Evolutionary conservation across 2,113 vertebrate species (phyloP).

Genomic region (Notarius quadriscutis): DNA sequence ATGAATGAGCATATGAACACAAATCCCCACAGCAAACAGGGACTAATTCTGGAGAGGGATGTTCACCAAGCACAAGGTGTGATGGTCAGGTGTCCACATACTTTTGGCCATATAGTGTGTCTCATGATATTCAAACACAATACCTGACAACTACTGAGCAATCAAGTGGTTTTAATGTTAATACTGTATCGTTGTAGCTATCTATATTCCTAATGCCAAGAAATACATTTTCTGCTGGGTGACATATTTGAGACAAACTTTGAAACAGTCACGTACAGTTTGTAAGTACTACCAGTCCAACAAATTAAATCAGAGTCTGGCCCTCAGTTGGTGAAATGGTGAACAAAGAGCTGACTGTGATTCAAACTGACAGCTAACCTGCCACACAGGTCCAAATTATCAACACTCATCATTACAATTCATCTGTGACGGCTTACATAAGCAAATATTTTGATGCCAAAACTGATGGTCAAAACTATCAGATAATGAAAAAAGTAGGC

Average conservation of each 20-base stretch:
- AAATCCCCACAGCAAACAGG: too few species aligned
- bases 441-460: conserved; percentile 1
- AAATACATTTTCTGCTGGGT: background rate
- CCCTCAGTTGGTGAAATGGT: background rate
- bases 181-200: background rate
- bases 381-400: background rate
- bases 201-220: background rate
- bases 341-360: background rate
- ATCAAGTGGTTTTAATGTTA: background rate
- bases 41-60: too few species aligned
- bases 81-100: background rate
- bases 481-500: background rate
- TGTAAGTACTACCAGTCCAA: background rate
- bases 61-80: background rate
- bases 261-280: background rate
- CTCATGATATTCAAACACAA: background rate
- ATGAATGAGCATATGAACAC: background rate
- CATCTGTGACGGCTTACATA: background rate
- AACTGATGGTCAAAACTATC: conserved; percentile 1
- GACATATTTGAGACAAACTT: background rate
- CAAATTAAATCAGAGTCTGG: conserved; percentile 6
- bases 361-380: conserved; percentile 16
- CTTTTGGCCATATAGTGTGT: background rate
- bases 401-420: background rate
- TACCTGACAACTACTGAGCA: background rate